Evolutionary conservation across 2,888 invertebrate species (phyloP).

Genomic region (Tenthredo distinguenda): DNA sequence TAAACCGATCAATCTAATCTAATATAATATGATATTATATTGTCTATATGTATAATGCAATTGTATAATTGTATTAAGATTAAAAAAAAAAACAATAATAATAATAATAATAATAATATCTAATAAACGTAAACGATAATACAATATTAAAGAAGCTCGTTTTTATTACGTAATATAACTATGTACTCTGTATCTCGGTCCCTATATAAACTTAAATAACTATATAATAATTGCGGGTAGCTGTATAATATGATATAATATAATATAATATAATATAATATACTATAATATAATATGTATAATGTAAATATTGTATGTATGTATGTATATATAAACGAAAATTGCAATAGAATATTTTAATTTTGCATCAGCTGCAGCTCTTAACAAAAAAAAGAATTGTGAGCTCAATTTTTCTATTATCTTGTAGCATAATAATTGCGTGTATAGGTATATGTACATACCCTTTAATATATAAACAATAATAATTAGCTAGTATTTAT

Average conservation of each 20-base stretch:
- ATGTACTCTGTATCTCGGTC: slow-evolving; percentile 52
- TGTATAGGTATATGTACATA: background rate
- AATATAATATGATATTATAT: background rate
- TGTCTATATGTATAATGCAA: background rate
- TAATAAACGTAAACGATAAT: slow-evolving; percentile 8
- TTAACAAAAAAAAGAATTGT: background rate
- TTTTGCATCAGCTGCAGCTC: background rate
- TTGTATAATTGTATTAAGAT: background rate
- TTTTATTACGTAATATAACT: slow-evolving; percentile 55
- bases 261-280: slow-evolving; percentile 14
- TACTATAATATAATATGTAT: background rate
- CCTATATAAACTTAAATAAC: slow-evolving; percentile 51
- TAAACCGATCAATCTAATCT: background rate
- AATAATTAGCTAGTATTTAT: slow-evolving; percentile 21
- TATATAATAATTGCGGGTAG: slow-evolving; percentile 46
- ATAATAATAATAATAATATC: background rate
- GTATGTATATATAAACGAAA: background rate
- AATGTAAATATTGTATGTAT: background rate
- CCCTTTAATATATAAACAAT: background rate
- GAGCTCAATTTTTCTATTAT: background rate
- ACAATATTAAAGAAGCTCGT: slow-evolving; percentile 68
- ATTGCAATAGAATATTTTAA: background rate
- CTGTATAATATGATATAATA: background rate
- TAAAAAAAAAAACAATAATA: background rate
- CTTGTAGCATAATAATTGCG: background rate